phyloP scores from a whole-genome alignment of 2,113 vertebrate species.

The Perognathus longimembris region DNA sequence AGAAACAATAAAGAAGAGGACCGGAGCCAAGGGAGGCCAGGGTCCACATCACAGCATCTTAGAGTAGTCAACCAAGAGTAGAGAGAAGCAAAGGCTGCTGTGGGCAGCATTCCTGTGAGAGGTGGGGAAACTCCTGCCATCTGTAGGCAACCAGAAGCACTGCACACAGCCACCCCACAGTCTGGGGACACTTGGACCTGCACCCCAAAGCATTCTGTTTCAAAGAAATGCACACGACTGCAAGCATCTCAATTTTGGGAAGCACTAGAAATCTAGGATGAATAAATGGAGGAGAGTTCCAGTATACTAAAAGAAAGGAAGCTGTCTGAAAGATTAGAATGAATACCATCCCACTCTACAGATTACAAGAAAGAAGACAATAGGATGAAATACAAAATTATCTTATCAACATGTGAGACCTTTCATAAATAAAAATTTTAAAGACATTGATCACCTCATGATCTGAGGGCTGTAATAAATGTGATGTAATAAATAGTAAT shows the following conservation, averaged over 20 bases:
- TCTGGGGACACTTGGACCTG: too few species aligned
- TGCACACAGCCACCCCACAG: not conserved
- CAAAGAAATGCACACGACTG: not conserved
- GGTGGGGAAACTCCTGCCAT: not conserved
- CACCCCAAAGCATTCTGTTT: not conserved
- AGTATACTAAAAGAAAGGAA: not conserved
- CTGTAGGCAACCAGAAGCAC: too few species aligned
- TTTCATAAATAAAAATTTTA: not conserved
- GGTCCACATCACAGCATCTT: too few species aligned
- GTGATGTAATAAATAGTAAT: not conserved
- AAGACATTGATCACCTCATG: not conserved
- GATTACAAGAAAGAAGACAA: not conserved
- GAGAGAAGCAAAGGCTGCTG: not conserved
- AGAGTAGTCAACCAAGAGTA: rapidly evolving
- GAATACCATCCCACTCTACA: too few species aligned
- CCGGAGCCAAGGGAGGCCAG: not conserved
- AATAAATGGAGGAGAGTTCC: not conserved
- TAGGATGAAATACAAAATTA: not conserved
- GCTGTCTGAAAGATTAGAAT: not conserved
- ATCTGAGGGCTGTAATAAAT: not conserved
- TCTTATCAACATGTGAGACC: not conserved
- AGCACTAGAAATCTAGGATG: not conserved
- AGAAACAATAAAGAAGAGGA: not conserved
- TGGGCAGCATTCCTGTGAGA: rapidly evolving
- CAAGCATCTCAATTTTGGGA: not conserved